Base-by-base conservation (phyloP, 2,888 invertebrate species). In the Homarus gammarus region DNA sequence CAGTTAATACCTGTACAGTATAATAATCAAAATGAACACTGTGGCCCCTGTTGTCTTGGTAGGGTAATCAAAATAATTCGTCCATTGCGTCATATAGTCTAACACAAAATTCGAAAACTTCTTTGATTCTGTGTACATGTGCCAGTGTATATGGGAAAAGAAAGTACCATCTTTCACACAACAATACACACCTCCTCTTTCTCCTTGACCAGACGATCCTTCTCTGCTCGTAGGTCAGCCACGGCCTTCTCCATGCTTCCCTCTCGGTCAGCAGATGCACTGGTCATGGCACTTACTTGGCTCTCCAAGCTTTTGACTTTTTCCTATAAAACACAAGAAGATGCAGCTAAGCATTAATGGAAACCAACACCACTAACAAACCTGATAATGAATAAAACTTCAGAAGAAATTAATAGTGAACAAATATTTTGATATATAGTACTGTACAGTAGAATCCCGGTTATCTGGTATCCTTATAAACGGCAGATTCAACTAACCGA, bases 161-260 rank as follows among this genome's bases (percentile, higher is more conserved):
- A n/a, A n/a, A n/a, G n/a, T n/a, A n/a, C n/a, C n/a, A n/a, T n/a
- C n/a, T n/a, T n/a, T n/a, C n/a, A n/a, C n/a, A n/a, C n/a, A n/a
- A n/a, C n/a, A n/a, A n/a, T n/a, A n/a, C n/a, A n/a, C n/a, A 87
- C 87, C 75, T 87, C 87, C 18, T 82, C 77, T 49, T 73, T 82
- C 73, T 87, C 87, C 44, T 73, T 73, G 49, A 33, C 27, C 40
- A 87, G 82, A 18, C 73, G 51, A 8, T 87, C 82, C 36, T 49
- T 82, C 51, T 87, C 87, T 5, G 56, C 22, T 10, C 70, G 49
- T 2, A 87, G 10, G 18, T 56, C 27, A 61, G 82, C 56, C 15
- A 87, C 31, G 6, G 81, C 36, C 31, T 81, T 70, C 36, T 81
- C 75, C 75, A 87, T 31, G 73, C 56, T 31, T 73, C 87, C 87